Base-by-base conservation (phyloP, 2,797 vertebrate genomes). In the Salmo trutta region DNA sequence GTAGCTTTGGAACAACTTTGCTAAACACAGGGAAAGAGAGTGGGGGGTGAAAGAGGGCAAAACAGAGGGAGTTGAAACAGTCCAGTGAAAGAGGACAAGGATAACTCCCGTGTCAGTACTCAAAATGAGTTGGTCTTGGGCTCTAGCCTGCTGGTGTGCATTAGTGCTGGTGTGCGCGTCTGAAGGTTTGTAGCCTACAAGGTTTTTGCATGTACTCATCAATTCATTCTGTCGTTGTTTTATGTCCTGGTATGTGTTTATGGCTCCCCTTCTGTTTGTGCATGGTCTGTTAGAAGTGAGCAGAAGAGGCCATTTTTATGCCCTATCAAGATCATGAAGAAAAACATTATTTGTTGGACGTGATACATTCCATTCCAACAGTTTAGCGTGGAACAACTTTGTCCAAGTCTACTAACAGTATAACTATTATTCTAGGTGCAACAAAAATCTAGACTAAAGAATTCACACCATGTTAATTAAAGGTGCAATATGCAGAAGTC, bases 111-210 rank as follows among this genome's bases (percentile, higher is more conserved):
- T 3, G 24, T 12, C 27, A 17, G 27, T 31, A 4, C 1, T 36
- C 6, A 27, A 27, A 4, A 91, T 91, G 91, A 83, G 53, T 2
- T 83, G 80, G 31, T 79, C 70, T n/a, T 56, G 79, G 84, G 65
- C 67, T 73, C 17, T 84, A 0, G 7, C 85, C 21, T 83, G 79
- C 81, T 52, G 64, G 75, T 24, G 74, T 4, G 83, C 78, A 0
- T 24, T 86, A 51, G 8, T 84, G 7, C 15, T 88, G 75, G 29
- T 84, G 56, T 56, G 74, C 2, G 72, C 80, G 41, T 62, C 76
- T 10, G n/a, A 36, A 19, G 91, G 91, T 92, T 19, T 65, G 91
- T 87, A n/a, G 16, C 16, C 3, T 51, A 71, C 41, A 12, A 62
- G 3, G 16, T 29, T 72, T 41, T 16, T 19, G 29, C 29, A 67